A percentile compares a stretch with the other conserved stretches of the same genome.
phyloP scores from a whole-genome alignment of 2,113 vertebrate genomes.

The Vulpes ferrilata region DNA sequence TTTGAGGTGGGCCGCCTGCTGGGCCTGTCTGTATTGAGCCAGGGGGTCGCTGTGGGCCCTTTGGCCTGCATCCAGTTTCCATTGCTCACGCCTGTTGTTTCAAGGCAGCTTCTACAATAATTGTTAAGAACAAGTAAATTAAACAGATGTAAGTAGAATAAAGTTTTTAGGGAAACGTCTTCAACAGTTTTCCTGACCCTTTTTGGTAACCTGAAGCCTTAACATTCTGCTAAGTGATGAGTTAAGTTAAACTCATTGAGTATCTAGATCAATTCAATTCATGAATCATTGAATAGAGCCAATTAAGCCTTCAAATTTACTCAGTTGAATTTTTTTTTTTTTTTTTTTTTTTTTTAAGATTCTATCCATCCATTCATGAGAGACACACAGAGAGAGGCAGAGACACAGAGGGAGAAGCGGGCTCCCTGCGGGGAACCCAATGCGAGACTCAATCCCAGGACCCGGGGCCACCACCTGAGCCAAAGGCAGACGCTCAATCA shows the following conservation, averaged over 20 bases:
- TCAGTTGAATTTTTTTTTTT: background rate
- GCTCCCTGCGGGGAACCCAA: too few species aligned
- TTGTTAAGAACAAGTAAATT: background rate
- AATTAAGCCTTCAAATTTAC: background rate
- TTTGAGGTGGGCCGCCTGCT: background rate
- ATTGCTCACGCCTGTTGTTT: background rate
- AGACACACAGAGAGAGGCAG: too few species aligned
- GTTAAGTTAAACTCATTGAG: background rate
- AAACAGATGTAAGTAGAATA: background rate
- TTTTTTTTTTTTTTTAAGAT: background rate
- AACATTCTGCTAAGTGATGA: background rate
- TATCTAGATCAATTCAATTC: background rate
- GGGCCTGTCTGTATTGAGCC: background rate
- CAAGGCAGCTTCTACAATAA: background rate
- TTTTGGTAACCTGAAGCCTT: background rate
- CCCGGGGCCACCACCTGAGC: too few species aligned
- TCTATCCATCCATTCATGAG: too few species aligned
- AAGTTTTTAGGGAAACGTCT: background rate
- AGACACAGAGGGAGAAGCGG: too few species aligned
- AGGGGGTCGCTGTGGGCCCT: background rate
- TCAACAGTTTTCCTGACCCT: background rate
- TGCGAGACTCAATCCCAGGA: too few species aligned
- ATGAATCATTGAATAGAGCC: background rate
- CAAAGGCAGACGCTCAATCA: too few species aligned
- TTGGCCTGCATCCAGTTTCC: background rate